These are phyloP conservation scores for Halichoerus grypus DNA, from an alignment of 2,113 vertebrate genomes.

Conservation along the genomic window DNA sequence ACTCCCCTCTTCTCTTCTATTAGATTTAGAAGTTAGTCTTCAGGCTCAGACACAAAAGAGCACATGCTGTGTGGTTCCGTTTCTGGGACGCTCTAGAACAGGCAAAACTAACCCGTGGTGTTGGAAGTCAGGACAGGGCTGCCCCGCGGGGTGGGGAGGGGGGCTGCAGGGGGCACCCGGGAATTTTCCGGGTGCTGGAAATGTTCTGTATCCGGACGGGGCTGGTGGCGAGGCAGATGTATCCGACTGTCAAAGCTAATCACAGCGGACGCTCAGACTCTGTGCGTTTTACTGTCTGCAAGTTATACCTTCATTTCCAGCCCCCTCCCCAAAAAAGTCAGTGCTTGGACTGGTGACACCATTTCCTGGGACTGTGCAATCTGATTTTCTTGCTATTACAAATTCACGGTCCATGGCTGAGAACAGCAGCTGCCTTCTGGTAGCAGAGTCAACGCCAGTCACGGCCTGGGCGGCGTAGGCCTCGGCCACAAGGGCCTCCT, in stretches of 20 bases:
- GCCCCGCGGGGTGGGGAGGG: background rate
- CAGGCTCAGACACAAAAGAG: background rate
- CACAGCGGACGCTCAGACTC: rapidly evolving
- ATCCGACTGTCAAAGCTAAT: background rate
- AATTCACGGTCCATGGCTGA: conserved; percentile 83
- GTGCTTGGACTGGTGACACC: background rate
- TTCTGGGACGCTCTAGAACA: rapidly evolving
- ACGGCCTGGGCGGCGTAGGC: conserved; percentile 79
- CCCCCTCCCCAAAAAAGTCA: background rate
- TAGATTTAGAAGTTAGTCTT: background rate
- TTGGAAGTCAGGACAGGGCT: background rate
- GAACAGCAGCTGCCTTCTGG: conserved; percentile 85
- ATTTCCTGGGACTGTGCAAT: conserved; percentile 31
- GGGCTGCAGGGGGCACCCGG: background rate
- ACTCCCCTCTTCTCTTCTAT: background rate
- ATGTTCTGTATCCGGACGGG: rapidly evolving
- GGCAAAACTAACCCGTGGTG: background rate
- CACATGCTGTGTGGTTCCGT: background rate
- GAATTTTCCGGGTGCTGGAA: background rate
- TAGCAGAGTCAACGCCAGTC: conserved; percentile 85
- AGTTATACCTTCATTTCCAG: background rate
- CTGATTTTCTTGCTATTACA: conserved; percentile 74
- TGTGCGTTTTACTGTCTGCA: background rate
- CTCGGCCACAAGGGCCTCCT: conserved; percentile 80
- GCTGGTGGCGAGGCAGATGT: background rate